phyloP scores from a whole-genome alignment of 1,140 invertebrate genomes.

The Aphis gossypii region DNA sequence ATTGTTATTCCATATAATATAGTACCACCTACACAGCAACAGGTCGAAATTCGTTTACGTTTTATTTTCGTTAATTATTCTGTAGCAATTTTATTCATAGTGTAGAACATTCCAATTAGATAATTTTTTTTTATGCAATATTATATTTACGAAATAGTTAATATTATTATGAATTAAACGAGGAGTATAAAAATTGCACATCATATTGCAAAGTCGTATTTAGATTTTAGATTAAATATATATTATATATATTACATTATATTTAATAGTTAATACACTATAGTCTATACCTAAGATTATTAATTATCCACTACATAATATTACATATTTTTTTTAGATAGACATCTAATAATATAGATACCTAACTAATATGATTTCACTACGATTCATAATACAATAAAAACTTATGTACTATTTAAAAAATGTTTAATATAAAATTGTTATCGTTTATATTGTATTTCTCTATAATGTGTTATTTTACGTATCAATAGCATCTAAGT shows the following conservation, averaged over 20 bases:
- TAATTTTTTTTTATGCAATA: background rate
- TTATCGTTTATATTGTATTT: background rate
- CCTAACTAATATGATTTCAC: background rate
- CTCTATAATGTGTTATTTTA: background rate
- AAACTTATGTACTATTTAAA: background rate
- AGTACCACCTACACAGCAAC: background rate
- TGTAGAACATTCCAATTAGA: background rate
- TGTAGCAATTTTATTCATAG: background rate
- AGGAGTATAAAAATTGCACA: background rate
- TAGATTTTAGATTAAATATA: background rate
- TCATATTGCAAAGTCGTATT: background rate
- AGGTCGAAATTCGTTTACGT: background rate
- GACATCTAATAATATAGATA: background rate
- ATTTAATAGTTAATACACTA: too few relatives aligned
- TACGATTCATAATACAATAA: background rate
- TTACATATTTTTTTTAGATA: too few relatives aligned
- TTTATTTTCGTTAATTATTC: slow-evolving; percentile 34
- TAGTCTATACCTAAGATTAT: too few relatives aligned
- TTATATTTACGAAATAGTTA: background rate
- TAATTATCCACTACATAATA: too few relatives aligned
- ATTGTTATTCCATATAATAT: slow-evolving; percentile 5
- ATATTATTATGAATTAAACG: background rate
- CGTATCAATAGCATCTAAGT: background rate
- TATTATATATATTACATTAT: too few relatives aligned
- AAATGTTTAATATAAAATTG: background rate